phyloP scores from a whole-genome alignment of 1,140 invertebrate genomes.

The Halesus radiatus region DNA sequence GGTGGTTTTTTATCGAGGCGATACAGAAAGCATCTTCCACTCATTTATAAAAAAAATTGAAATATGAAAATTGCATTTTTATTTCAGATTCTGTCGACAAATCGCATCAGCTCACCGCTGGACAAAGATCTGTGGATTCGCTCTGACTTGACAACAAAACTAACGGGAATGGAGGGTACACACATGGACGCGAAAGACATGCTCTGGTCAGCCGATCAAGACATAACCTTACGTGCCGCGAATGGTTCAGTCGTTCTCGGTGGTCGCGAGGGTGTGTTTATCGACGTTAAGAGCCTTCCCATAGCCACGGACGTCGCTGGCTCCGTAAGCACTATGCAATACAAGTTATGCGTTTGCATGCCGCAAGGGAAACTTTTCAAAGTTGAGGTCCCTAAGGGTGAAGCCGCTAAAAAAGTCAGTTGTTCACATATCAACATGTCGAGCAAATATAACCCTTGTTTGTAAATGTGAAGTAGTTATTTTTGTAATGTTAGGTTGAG shows the following conservation, averaged over 20 bases:
- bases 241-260: constrained; percentile 83
- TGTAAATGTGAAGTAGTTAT: constrained; percentile 64
- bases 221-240: constrained; percentile 83
- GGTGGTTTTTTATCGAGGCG: too few relatives aligned
- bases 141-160: constrained; percentile 71
- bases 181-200: constrained; percentile 67
- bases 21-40: too few relatives aligned
- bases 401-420: constrained; percentile 70
- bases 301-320: constrained; percentile 67
- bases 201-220: constrained; percentile 79
- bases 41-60: too few relatives aligned
- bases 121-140: constrained; percentile 77
- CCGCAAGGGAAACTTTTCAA: constrained; percentile 86
- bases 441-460: constrained; percentile 80
- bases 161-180: constrained; percentile 79
- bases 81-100: constrained; percentile 75
- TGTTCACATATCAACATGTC: constrained; percentile 77
- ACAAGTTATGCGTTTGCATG: constrained; percentile 91
- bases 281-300: constrained; percentile 82
- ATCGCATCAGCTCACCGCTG: constrained; percentile 80
- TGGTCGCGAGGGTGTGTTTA: constrained; percentile 77
- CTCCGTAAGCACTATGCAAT: constrained; percentile 71
- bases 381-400: constrained; percentile 75
- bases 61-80: constrained; percentile 1
- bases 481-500: background rate